Base-by-base conservation (phyloP, 2,797 vertebrate genomes). In the Sebastes taczanowskii region DNA sequence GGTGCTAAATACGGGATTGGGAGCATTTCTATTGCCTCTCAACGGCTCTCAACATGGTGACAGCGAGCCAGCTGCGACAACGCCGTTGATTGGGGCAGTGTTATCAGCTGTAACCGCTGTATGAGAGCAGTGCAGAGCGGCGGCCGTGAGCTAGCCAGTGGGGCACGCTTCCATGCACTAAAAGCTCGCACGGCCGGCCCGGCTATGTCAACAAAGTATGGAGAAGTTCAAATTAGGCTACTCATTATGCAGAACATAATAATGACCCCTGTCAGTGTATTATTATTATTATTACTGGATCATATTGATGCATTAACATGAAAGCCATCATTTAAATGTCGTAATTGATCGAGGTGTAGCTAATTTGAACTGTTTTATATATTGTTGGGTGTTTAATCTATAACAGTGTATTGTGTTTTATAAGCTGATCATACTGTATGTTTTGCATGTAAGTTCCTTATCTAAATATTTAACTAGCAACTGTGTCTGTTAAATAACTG, bases 161-260 rank as follows among this genome's bases (percentile, higher is more conserved):
- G 38, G 5, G 38, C 38, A 42, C 38, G 5, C 0, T 42, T 0
- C 0, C 5, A 0, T 42, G 38, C 38, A 42, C 38, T 42, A 42
- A 42, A 16, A 42, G 38, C 13, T 0, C 5, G 13, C 38, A 42
- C 5, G 38, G 0, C 38, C 0, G 13, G 13, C 38, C 38, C 13
- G 38, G 38, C 38, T 14, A 42, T 42, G 13, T 42, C 38, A 42
- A 42, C 38, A 42, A 42, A 42, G 38, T 42, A 42, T 42, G 38
- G 13, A 42, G 13, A 42, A 42, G 38, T 42, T 42, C 38, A 42
- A 18, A 42, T 42, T 42, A 16, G 38, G 62, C 38, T 42, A 14
- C 0, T 42, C 0, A 42, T 55, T 4, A 69, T 69, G 20, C 4
- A 34, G n/a, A 27, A 6, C 13, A 42, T 42, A 42, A 42, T 42